These are phyloP conservation scores for Leptatherina wallacei DNA, from an alignment of 2,797 vertebrate genomes.

Conservation along the genomic window DNA sequence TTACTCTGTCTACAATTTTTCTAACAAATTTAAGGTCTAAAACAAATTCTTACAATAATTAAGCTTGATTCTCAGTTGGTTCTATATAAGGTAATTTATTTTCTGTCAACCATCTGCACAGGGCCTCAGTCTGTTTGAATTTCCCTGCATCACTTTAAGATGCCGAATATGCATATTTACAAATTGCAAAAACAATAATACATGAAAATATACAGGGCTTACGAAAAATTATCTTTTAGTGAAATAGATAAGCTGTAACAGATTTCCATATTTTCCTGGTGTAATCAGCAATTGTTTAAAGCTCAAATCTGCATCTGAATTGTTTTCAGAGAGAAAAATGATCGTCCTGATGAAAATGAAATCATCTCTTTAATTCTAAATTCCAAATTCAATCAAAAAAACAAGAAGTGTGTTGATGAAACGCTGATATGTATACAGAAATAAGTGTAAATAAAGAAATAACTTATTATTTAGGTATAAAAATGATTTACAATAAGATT, in stretches of 20 bases:
- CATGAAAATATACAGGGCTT: background rate
- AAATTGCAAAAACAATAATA: background rate
- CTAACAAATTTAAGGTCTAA: conserved; percentile 4
- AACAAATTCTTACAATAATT: conserved; percentile 30
- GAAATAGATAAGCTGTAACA: conserved; percentile 7
- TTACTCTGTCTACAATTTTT: conserved; percentile 10
- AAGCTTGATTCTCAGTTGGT: conserved; percentile 15
- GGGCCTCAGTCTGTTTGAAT: conserved; percentile 70
- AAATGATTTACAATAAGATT: conserved; percentile 10
- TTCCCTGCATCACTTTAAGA: conserved; percentile 42
- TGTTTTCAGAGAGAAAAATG: conserved; percentile 13
- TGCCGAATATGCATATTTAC: conserved; percentile 9
- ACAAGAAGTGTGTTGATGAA: background rate
- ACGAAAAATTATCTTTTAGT: conserved; percentile 12
- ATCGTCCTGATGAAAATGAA: conserved; percentile 21
- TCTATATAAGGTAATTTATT: conserved; percentile 19
- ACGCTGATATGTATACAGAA: conserved; percentile 4
- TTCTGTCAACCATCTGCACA: conserved; percentile 41
- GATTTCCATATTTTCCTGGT: conserved; percentile 32
- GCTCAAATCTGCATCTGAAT: conserved; percentile 29
- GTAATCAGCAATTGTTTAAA: conserved; percentile 41
- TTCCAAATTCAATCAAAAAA: conserved; percentile 9
- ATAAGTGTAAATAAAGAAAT: conserved; percentile 1
- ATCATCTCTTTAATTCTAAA: conserved; percentile 27
- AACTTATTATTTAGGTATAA: conserved; percentile 10